Percentiles rank a stretch among this genome's conserved stretches.
Evolutionary conservation across 2,888 invertebrate genomes (phyloP).

Genomic region (Marasmarcha lunaedactyla): DNA sequence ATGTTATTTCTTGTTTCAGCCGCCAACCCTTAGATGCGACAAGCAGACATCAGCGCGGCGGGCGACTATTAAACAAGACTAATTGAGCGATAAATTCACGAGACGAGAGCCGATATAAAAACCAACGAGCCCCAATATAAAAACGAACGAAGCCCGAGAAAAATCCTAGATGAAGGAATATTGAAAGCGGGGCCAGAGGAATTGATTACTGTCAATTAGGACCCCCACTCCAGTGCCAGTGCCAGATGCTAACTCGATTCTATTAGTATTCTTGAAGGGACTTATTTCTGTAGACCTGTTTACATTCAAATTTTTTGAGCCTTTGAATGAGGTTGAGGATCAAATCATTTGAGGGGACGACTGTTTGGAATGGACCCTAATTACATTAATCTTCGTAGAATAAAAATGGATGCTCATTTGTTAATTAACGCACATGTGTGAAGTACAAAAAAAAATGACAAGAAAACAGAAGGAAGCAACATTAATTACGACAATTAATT

Average conservation of each 20-base stretch:
- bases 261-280: conserved; percentile 21
- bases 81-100: conserved; percentile 72
- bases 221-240: conserved; percentile 24
- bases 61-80: conserved; percentile 72
- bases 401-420: no score
- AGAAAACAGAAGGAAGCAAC: no score
- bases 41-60: conserved; percentile 68
- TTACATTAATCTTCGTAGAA: no score
- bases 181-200: conserved; percentile 61
- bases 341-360: no score
- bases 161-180: conserved; percentile 58
- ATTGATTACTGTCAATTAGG: conserved; percentile 70
- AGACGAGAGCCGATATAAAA: conserved; percentile 62
- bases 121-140: conserved; percentile 52
- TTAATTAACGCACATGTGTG: no score
- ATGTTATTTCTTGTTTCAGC: background rate
- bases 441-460: no score
- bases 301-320: conserved; percentile 9
- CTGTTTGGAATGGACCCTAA: no score
- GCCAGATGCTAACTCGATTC: conserved; percentile 47
- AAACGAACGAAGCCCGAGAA: conserved; percentile 31
- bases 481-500: no score
- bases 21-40: conserved; percentile 53
- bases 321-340: no score
- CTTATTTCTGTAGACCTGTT: conserved; percentile 11